These are phyloP conservation scores for Odontamblyopus rebecca DNA, from an alignment of 2,797 vertebrate species.

Conservation along the genomic window DNA sequence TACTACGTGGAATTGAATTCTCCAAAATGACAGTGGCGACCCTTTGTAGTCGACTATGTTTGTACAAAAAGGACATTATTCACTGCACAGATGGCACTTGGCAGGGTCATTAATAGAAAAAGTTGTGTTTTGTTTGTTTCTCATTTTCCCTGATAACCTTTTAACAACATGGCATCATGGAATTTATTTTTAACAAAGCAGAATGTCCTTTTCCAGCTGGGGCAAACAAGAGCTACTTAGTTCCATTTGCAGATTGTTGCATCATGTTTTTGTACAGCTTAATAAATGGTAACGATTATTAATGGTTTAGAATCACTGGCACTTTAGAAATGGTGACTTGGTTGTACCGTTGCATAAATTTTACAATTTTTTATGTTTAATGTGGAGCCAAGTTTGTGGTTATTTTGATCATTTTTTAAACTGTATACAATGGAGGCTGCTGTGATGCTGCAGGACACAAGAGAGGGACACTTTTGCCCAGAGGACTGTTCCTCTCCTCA, in stretches of 20 bases:
- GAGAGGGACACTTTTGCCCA: too few species aligned
- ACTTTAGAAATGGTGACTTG: neutral
- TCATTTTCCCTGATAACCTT: slow-evolving; percentile 7
- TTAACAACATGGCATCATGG: neutral
- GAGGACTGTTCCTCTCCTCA: too few species aligned
- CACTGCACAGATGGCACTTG: slow-evolving; percentile 4
- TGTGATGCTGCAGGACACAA: too few species aligned
- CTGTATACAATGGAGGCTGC: too few species aligned
- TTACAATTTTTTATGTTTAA: neutral
- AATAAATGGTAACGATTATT: neutral
- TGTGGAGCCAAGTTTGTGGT: neutral
- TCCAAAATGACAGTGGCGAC: neutral
- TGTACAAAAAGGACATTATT: neutral
- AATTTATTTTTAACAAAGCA: slow-evolving; percentile 1
- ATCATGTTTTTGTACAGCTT: neutral
- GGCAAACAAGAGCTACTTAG: neutral
- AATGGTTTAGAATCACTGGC: neutral
- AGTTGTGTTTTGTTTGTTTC: neutral
- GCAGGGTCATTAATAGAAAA: neutral
- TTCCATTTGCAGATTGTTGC: neutral
- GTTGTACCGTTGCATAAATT: neutral
- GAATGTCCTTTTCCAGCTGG: slow-evolving; percentile 2
- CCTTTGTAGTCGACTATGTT: neutral
- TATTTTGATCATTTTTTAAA: too few species aligned
- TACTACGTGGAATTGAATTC: neutral